phyloP scores from a whole-genome alignment of 2,797 vertebrate species.

The Mareca strepera region DNA sequence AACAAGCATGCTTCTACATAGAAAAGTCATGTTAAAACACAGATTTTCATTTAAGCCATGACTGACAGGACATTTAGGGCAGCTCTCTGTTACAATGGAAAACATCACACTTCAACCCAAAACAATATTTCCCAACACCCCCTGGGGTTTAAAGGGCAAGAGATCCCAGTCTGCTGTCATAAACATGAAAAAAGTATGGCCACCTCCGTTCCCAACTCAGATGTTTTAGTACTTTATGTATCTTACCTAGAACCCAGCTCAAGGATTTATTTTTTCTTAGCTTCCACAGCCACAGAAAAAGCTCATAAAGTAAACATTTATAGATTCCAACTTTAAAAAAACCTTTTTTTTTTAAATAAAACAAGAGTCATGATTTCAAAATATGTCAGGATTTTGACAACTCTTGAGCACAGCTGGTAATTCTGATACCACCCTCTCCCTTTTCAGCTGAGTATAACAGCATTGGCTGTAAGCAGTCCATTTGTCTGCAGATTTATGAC shows the following conservation, averaged over 20 bases:
- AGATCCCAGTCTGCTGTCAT: neutral
- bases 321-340: neutral
- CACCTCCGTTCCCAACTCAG: neutral
- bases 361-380: neutral
- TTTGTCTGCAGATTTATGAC: neutral
- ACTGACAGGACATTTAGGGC: neutral
- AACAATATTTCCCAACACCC: neutral
- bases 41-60: neutral
- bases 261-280: neutral
- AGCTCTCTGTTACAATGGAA: neutral
- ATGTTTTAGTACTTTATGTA: neutral
- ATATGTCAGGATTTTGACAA: neutral
- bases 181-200: neutral
- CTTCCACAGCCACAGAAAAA: neutral
- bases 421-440: neutral
- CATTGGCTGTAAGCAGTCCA: neutral
- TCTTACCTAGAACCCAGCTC: neutral
- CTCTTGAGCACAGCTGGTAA: neutral
- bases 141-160: slow-evolving; percentile 6
- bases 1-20: neutral
- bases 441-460: neutral
- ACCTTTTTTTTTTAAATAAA: neutral
- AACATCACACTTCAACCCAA: neutral
- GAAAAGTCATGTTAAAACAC: neutral
- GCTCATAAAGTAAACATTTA: neutral